Conservation (phyloP, 2,113 vertebrate genomes). For the Lucifuga dentata region DNA sequence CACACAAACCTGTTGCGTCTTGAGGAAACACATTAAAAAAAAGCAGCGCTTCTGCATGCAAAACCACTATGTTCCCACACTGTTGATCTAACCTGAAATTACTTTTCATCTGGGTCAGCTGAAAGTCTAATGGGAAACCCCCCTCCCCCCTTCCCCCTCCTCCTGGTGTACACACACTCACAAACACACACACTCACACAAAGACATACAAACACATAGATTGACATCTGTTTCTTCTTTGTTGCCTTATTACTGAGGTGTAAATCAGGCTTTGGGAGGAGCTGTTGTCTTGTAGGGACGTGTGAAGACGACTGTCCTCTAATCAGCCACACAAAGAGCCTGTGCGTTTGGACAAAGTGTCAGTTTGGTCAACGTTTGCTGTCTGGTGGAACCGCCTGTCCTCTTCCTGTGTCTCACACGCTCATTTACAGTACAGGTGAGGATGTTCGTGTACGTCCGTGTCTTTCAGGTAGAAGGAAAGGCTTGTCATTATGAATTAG, state of each 20-base stretch:
- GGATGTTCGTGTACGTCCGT: too few relatives aligned
- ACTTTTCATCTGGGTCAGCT: constrained; percentile 58
- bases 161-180: too few relatives aligned
- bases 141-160: too few relatives aligned
- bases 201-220: constrained; percentile 1
- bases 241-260: constrained; percentile 56
- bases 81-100: constrained; percentile 50
- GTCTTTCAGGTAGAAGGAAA: too few relatives aligned
- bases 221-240: constrained; percentile 70
- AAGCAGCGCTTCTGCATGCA: constrained; percentile 22
- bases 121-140: constrained; percentile 42
- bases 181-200: constrained; percentile 19
- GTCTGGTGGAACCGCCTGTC: constrained; percentile 60
- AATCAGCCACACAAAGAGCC: constrained; percentile 74
- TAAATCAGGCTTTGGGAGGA: constrained; percentile 49
- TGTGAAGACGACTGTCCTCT: constrained; percentile 61
- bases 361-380: constrained; percentile 57
- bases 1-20: constrained; percentile 40
- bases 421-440: too few relatives aligned
- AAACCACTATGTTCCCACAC: constrained; percentile 43
- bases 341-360: constrained; percentile 67
- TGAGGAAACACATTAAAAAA: constrained; percentile 44
- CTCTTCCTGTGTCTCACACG: constrained; percentile 51
- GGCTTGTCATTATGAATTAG: too few relatives aligned
- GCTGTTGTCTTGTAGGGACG: constrained; percentile 40